Percentiles rank a stretch among this genome's conserved stretches.
Evolutionary conservation across 2,888 invertebrate genomes (phyloP).

Genomic region (Nymphalis c-album): DNA sequence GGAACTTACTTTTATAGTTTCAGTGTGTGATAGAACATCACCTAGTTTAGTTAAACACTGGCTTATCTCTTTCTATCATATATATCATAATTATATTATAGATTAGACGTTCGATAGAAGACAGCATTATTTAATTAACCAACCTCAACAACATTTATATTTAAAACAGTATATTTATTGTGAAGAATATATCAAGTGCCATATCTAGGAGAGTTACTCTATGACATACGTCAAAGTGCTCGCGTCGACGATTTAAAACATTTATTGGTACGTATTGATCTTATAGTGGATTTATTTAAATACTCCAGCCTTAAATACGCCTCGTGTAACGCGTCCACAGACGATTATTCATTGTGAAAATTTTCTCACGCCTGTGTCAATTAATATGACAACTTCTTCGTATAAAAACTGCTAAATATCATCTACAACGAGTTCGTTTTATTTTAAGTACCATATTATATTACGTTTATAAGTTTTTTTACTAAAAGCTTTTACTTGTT

Average conservation of each 20-base stretch:
- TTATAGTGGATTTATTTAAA: constrained; percentile 68
- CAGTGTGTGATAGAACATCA: no score
- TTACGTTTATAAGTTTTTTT: not conserved
- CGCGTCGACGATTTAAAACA: constrained; percentile 60
- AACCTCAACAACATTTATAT: no score
- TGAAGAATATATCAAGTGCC: not conserved
- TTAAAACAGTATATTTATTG: no score
- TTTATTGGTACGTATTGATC: constrained; percentile 72
- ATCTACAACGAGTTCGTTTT: constrained; percentile 4
- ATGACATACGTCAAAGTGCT: constrained; percentile 43
- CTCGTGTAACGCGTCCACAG: constrained; percentile 41
- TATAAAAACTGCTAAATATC: constrained; percentile 27
- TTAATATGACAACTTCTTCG: constrained; percentile 24
- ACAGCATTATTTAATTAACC: no score
- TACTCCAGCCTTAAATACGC: constrained; percentile 40
- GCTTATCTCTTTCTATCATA: no score
- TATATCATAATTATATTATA: no score
- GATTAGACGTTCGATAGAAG: no score
- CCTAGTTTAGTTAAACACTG: no score
- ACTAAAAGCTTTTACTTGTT: no score
- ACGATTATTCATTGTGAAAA: constrained; percentile 46
- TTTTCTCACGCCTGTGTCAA: constrained; percentile 53
- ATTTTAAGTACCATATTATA: constrained; percentile 3
- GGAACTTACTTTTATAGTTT: no score
- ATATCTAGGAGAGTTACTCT: constrained; percentile 40